Percentiles rank a stretch among this genome's conserved stretches.
These are phyloP conservation scores for Apostichopus californicus DNA, from an alignment of 35 echinoderm and acorn worm genomes.

Conservation along the genomic window DNA sequence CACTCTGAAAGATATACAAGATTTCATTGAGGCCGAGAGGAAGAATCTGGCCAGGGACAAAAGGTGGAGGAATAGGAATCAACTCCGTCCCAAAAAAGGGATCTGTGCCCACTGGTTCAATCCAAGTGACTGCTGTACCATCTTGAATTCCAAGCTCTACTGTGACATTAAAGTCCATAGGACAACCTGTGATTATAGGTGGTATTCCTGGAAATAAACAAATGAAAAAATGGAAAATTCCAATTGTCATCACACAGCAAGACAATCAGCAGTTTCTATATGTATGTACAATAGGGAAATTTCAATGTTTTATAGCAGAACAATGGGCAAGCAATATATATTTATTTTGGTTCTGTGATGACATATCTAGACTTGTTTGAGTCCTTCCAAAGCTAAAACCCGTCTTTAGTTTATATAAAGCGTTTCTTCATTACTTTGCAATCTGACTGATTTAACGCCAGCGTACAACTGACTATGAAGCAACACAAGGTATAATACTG, in stretches of 20 bases:
- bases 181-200: conserved; percentile 22
- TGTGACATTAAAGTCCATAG: background rate
- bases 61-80: background rate
- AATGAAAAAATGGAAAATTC: background rate
- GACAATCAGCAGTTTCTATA: too few species aligned
- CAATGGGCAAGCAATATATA: too few species aligned
- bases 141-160: background rate
- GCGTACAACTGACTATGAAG: too few species aligned
- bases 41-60: background rate
- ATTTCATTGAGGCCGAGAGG: background rate
- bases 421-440: too few species aligned
- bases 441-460: too few species aligned
- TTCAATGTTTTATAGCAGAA: too few species aligned
- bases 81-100: background rate
- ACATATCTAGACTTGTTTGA: too few species aligned
- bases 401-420: too few species aligned
- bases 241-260: background rate
- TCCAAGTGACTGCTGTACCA: background rate
- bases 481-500: too few species aligned
- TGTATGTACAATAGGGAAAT: too few species aligned
- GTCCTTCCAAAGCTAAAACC: too few species aligned
- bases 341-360: too few species aligned
- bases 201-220: background rate
- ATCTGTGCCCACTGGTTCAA: background rate
- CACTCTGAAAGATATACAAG: background rate